phyloP scores from a whole-genome alignment of 2,113 vertebrate genomes.

The Pteruthius melanotis region DNA sequence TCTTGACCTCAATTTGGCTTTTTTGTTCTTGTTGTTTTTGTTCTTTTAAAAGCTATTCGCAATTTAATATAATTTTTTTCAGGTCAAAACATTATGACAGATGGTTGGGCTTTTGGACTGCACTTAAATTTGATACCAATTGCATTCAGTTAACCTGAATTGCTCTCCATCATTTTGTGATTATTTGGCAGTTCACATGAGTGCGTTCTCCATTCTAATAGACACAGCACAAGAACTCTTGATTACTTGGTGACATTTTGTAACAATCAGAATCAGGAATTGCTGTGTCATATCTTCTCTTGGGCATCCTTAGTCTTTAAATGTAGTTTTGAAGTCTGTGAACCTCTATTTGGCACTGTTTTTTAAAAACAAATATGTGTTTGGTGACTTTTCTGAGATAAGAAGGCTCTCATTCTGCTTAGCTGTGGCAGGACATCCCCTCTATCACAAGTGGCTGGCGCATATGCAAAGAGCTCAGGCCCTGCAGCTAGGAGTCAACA shows the following conservation, averaged over 20 bases:
- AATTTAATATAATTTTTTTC: neutral
- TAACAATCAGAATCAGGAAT: neutral
- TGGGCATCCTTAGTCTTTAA: neutral
- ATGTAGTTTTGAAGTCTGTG: neutral
- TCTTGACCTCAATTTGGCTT: neutral
- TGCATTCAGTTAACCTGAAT: neutral
- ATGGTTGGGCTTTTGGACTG: neutral
- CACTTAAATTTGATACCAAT: neutral
- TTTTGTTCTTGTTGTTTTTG: neutral
- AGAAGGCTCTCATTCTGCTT: neutral
- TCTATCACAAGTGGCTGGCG: too few species aligned
- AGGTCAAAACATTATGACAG: neutral
- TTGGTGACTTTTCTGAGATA: neutral
- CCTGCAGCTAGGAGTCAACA: too few species aligned
- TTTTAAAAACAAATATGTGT: neutral
- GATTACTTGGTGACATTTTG: neutral
- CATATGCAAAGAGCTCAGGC: too few species aligned
- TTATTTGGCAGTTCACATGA: neutral
- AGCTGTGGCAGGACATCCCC: too few species aligned
- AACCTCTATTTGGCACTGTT: neutral
- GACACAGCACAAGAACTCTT: neutral
- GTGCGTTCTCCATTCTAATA: neutral
- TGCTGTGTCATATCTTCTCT: neutral
- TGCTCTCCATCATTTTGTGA: neutral
- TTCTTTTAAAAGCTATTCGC: neutral